Percentiles rank a stretch among this genome's conserved stretches.
These are phyloP conservation scores for chimpanzee (Pan troglodytes) DNA, from an alignment of 2,113 vertebrate species.

Conservation along the genomic window NHGRI_mPanTro3-v2.1_pri NC_072421.2:121347001-121347500, in stretches of 20 bases:
- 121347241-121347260: neutral
- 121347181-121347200: neutral
- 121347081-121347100: neutral
- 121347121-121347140: neutral
- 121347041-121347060: neutral
- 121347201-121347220: neutral
- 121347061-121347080: neutral
- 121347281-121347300: neutral
- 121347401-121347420: neutral
- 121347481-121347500: neutral
- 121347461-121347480: neutral
- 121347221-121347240: neutral
- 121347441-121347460: neutral
- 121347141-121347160: neutral
- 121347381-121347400: neutral
- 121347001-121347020: no score
- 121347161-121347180: neutral
- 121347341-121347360: neutral
- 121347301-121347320: slow-evolving; percentile 3
- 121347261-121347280: neutral
- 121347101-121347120: neutral
- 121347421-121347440: neutral
- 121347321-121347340: neutral
- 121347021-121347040: no score
- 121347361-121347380: neutral